Evolutionary conservation across 1,140 invertebrate genomes (phyloP), one percentile per base, ranked within the genome.

Genomic region (Drosophila setifemur): DNA sequence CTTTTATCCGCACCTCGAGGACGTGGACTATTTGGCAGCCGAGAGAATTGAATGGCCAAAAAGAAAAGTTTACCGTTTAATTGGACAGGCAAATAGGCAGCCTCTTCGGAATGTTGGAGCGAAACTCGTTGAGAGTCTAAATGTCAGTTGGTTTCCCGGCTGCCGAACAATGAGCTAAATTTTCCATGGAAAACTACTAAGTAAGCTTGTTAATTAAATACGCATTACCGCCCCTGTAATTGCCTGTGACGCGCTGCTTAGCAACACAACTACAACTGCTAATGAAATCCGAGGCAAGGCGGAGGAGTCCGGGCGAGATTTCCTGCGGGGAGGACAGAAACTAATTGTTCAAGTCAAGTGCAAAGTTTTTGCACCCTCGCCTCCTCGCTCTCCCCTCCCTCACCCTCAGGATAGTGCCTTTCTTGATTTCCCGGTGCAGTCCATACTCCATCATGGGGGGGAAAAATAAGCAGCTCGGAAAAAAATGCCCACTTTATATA

Each of bases 131-230:
- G 39, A 61, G 43, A 50, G 45, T 44, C 57, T 52, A 53, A 48
- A 55, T 61, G 63, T 58, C 53, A 73, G 73, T 64, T 39, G 47
- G 67, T 47, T 45, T 25, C 8, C 47, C 23, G 44, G 31, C 29
- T 25, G 29, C 23, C 55, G 26, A 76, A 78, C 70, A 79, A 71
- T 75, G 79, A 77, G 67, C 70, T 71, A 74, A 74, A 85, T 83
- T 85, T 82, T 71, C 70, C 70, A 85, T 79, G 79, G 70, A 71
- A 85, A 83, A 83, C 79, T 79, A 85, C 79, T 71, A 85, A 86
- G 74, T 75, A 83, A 83, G 79, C 79, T 79, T 85, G 81, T 83
- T 83, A 83, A 83, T 83, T 83, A 83, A 85, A 79, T 83, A 83
- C 79, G 79, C 81, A 83, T 83, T 83, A 64, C 79, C 79, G 74